These are phyloP conservation scores for Parnassius glacialis DNA, from an alignment of 2,888 invertebrate genomes.

Conservation along the genomic window DNA sequence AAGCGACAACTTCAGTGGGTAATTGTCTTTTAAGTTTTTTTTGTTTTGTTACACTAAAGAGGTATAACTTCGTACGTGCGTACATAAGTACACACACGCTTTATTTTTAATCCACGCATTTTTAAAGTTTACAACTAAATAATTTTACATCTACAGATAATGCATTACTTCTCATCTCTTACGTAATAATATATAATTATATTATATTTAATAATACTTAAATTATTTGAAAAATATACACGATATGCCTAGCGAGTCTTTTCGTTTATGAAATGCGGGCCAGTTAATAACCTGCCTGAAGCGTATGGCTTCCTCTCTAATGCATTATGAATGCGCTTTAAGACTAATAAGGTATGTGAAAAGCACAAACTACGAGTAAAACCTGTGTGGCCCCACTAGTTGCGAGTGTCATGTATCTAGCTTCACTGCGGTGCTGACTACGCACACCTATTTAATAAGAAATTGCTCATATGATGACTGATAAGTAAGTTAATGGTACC, in stretches of 20 bases:
- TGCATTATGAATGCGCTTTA: slow-evolving; percentile 44
- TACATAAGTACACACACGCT: too few relatives aligned
- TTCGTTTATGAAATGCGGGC: slow-evolving; percentile 28
- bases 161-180: too few relatives aligned
- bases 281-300: slow-evolving; percentile 19
- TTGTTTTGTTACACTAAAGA: too few relatives aligned
- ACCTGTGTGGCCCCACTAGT: slow-evolving; percentile 57
- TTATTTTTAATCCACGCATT: too few relatives aligned
- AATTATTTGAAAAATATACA: not conserved
- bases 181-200: too few relatives aligned
- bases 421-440: slow-evolving; percentile 54
- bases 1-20: too few relatives aligned
- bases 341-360: slow-evolving; percentile 50
- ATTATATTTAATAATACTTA: not conserved
- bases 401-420: slow-evolving; percentile 61
- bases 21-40: too few relatives aligned
- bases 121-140: too few relatives aligned
- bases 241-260: slow-evolving; percentile 11
- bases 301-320: slow-evolving; percentile 42
- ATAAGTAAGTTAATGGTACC: slow-evolving; percentile 32
- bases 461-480: slow-evolving; percentile 59
- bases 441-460: slow-evolving; percentile 59
- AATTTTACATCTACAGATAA: too few relatives aligned
- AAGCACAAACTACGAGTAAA: slow-evolving; percentile 45
- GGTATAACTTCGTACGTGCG: too few relatives aligned